Evolutionary conservation across 1,140 invertebrate genomes (phyloP).

Genomic region (Aphaenogaster rudis): DNA sequence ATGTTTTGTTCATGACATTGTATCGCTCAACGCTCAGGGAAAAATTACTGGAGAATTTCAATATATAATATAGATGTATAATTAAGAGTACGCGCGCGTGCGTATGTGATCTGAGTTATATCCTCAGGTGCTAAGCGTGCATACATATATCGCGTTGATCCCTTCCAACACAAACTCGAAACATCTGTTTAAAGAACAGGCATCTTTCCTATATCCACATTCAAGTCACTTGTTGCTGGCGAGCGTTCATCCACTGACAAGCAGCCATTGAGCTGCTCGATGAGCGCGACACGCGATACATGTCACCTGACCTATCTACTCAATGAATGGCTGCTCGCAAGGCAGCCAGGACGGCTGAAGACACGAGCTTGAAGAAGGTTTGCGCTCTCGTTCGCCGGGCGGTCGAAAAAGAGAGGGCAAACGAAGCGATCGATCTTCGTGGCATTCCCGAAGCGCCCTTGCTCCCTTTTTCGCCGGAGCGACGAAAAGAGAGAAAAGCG

Average conservation of each 20-base stretch:
- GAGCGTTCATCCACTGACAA: conserved; percentile 47
- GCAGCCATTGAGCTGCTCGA: conserved; percentile 41
- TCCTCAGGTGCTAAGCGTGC: not conserved
- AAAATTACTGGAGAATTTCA: not conserved
- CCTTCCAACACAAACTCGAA: not conserved
- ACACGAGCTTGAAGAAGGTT: conserved; percentile 56
- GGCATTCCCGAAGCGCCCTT: conserved; percentile 51
- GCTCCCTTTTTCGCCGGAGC: conserved; percentile 35
- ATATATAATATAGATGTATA: not conserved
- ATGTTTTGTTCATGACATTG: not conserved
- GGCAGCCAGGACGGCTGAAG: conserved; percentile 13
- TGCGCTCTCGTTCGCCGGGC: conserved; percentile 55
- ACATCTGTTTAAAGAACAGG: conserved; percentile 28
- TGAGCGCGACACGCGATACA: conserved; percentile 68
- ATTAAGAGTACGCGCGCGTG: not conserved
- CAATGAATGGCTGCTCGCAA: conserved; percentile 59
- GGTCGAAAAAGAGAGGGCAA: conserved; percentile 49
- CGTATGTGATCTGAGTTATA: not conserved
- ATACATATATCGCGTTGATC: not conserved
- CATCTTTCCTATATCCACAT: conserved; percentile 22
- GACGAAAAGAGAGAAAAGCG: conserved; percentile 5
- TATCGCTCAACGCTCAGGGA: not conserved
- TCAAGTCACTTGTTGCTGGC: conserved; percentile 60
- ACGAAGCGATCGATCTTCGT: conserved; percentile 47
- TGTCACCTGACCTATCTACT: conserved; percentile 63